A percentile compares a stretch with the other conserved stretches of the same genome.
Evolutionary conservation across 23 tunicate genomes (phyloP).

Genomic region (Botrylloides violaceus): DNA sequence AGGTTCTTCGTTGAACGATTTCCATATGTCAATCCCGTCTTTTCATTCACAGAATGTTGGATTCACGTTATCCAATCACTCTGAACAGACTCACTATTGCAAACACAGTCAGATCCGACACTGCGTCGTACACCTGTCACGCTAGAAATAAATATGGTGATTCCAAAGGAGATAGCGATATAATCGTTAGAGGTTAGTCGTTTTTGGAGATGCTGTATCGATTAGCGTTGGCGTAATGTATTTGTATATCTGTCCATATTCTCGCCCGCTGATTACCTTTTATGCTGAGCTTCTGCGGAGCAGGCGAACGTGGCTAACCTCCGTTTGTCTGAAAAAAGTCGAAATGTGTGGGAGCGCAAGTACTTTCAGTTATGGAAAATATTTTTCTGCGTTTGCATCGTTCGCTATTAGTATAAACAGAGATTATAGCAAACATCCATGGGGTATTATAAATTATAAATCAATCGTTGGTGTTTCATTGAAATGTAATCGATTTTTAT

Average conservation of each 20-base stretch:
- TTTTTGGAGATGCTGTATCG: not conserved
- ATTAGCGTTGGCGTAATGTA: not conserved
- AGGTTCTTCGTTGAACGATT: not conserved
- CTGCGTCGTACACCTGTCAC: not conserved
- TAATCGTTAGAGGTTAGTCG: slow-evolving; percentile 15
- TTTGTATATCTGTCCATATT: no score
- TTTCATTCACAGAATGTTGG: not conserved
- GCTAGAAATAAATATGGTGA: slow-evolving; percentile 18
- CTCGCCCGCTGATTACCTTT: no score
- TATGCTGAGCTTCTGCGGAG: no score
- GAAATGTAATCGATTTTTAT: not conserved
- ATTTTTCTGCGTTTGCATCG: no score
- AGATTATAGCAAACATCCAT: no score
- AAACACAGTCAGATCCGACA: slow-evolving; percentile 3
- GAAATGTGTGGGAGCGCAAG: no score
- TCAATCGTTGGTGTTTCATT: not conserved
- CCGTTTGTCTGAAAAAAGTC: no score
- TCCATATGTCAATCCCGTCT: not conserved
- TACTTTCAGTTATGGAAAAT: no score
- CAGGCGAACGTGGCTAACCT: no score
- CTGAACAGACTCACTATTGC: not conserved
- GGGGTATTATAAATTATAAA: no score
- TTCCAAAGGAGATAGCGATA: not conserved
- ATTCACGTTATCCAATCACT: not conserved
- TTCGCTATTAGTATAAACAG: no score